Percentiles rank a stretch among this genome's conserved stretches.
Conservation (phyloP, 35 echinoderm and acorn worm genomes). For the Diadema setosum region DNA sequence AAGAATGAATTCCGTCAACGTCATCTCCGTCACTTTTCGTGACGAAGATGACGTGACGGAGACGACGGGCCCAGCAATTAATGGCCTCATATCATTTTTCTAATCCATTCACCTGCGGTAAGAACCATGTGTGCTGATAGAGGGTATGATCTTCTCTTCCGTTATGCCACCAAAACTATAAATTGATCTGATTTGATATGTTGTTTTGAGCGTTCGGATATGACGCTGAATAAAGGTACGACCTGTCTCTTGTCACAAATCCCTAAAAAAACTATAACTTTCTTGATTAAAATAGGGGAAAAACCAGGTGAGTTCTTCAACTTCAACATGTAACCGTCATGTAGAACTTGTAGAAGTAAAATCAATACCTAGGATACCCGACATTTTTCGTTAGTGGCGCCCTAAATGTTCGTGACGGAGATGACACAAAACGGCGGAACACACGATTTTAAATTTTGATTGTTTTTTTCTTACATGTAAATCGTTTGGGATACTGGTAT, state of each 20-base stretch:
- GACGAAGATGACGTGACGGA: neutral
- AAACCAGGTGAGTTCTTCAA: neutral
- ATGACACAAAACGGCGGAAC: neutral
- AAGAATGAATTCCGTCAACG: neutral
- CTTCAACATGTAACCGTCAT: neutral
- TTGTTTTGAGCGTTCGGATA: neutral
- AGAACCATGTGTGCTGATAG: neutral
- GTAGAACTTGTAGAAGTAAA: neutral
- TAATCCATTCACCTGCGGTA: neutral
- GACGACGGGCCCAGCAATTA: neutral
- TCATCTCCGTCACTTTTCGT: neutral
- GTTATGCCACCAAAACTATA: neutral
- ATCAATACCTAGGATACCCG: neutral
- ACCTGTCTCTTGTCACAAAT: neutral
- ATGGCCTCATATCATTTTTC: neutral
- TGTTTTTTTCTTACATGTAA: neutral
- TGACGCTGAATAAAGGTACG: neutral
- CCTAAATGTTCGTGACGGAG: neutral
- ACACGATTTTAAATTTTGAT: neutral
- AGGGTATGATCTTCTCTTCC: neutral
- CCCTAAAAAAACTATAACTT: too few relatives aligned
- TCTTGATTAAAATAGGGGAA: too few relatives aligned
- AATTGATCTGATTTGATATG: neutral
- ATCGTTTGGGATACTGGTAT: neutral
- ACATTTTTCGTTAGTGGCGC: too few relatives aligned